Conservation (phyloP, 2,113 vertebrate genomes). For the Alouatta palliata region DNA sequence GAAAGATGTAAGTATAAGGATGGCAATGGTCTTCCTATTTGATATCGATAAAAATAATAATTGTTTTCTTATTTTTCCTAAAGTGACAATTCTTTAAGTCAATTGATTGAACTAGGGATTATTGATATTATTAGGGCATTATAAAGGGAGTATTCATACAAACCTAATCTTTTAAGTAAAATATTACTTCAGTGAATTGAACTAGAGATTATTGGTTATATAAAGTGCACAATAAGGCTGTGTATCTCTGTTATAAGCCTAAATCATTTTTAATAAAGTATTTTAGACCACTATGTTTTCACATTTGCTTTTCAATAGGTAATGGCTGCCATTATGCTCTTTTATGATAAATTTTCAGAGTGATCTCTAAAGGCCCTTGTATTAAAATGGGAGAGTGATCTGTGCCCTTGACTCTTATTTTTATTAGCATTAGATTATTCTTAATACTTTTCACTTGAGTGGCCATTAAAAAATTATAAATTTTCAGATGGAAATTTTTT, state of each 20-base stretch:
- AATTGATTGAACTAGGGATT: neutral
- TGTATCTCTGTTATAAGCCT: neutral
- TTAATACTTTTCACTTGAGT: slow-evolving; percentile 39
- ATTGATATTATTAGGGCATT: neutral
- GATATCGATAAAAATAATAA: neutral
- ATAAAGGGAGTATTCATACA: neutral
- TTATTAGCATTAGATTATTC: slow-evolving; percentile 37
- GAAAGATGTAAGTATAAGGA: neutral
- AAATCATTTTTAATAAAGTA: neutral
- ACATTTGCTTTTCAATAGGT: slow-evolving; percentile 39
- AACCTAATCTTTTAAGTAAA: neutral
- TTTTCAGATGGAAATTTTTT: slow-evolving; percentile 32
- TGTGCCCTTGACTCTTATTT: neutral
- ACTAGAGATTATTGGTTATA: neutral
- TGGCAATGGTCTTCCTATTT: neutral
- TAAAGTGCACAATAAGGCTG: neutral
- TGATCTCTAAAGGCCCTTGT: neutral
- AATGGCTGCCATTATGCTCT: slow-evolving; percentile 2
- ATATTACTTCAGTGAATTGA: neutral
- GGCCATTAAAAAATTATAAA: slow-evolving; percentile 55
- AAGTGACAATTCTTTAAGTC: slow-evolving; percentile 18
- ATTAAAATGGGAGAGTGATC: neutral
- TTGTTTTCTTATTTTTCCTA: neutral
- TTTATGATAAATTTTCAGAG: slow-evolving; percentile 18
- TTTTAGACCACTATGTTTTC: neutral